Evolutionary conservation across 2,113 vertebrate genomes (phyloP), one percentile per base, ranked within the genome.

Genomic region (Varanus komodoensis): DNA sequence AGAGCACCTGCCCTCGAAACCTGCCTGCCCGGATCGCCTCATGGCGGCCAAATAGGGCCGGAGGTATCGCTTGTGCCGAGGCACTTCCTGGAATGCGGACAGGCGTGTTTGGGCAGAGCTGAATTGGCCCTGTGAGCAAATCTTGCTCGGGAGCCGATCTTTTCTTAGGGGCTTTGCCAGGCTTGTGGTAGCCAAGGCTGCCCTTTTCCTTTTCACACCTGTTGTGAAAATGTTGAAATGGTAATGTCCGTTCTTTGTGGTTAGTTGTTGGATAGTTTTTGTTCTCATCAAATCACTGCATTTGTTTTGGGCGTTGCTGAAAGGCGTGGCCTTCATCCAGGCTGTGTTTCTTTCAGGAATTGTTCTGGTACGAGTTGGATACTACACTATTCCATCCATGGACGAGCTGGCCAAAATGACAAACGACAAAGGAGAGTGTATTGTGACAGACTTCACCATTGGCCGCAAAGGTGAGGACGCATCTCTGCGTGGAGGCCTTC

Each of bases 371-470:
- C 97, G 98, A 23, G 97, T 97, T 19, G 99, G 98, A 4, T 99
- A 99, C 21, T 99, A 99, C 95, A 99, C 99, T 93, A 98, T 99
- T 95, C 99, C 99, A 0, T 97, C 98, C 19, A 96, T 99, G 98
- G 98, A 99, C 23, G 98, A 99, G 25, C 97, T 99, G 86, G 98
- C 97, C 0, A 97, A 97, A 75, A 96, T 98, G 93, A 96, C 98
- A 61, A 98, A 97, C 1, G 98, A 98, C 32, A 97, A 95, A 34
- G 98, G 97, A 0, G 97, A 98, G 2, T 99, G 99, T 38, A 21
- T 98, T 0, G 98, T 99, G 84, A 98, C 98, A 1, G 98, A 98
- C 93, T 99, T 99, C 96, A 98, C 99, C 1, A 95, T 99, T 0
- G 99, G 99, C 89, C 98, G 99, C 83, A 98, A 97, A 98, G 98